Evolutionary conservation across 1,140 invertebrate species (phyloP), one percentile per base, ranked within the genome.

Genomic region (Lithobius niger): DNA sequence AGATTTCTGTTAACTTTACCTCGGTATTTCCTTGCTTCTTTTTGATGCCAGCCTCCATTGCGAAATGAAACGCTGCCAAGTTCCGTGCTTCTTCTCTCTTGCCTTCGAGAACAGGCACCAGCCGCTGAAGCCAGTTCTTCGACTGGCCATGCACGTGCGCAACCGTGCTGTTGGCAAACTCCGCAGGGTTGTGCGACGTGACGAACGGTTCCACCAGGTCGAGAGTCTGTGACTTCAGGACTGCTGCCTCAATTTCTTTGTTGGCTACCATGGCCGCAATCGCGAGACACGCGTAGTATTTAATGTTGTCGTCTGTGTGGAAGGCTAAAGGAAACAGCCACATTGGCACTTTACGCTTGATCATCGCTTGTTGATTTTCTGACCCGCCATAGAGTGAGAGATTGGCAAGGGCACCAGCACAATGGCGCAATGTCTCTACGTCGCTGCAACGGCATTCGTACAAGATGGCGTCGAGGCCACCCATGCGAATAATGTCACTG

Each of bases 291-390:
- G 96, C 96, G 67, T 98, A 99, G 71, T 99, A 98, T 66, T 93
- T 95, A 58, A 89, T 93, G 57, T 93, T 92, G 61, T 98, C 93
- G 65, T 99, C 96, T 57, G 82, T 82, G 66, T 95, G 90, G 66
- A 97, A 97, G 4, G 95, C 97, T 50, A 99, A 67, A 0, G 96
- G 93, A 69, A 98, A 99, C 42, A 99, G 70, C 97, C 97, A 99
- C 77, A 96, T 88, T 0, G 93, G 93, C 1, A 96, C 89, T 73
- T 92, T 90, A 28, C 87, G 75, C 63, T 91, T 86, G 55, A 97
- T 96, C 93, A 99, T 98, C 0, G 87, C 86, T 72, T 97, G 89
- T 69, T 99, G 96, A 66, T 96, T 97, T 65, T 98, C 95, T 0
- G 86, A 81, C 0, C 94, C 93, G 59, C 95, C 94, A 65, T 97